Conservation (phyloP, 2,888 invertebrate species). For the Pollenia griseotomentosa region DNA sequence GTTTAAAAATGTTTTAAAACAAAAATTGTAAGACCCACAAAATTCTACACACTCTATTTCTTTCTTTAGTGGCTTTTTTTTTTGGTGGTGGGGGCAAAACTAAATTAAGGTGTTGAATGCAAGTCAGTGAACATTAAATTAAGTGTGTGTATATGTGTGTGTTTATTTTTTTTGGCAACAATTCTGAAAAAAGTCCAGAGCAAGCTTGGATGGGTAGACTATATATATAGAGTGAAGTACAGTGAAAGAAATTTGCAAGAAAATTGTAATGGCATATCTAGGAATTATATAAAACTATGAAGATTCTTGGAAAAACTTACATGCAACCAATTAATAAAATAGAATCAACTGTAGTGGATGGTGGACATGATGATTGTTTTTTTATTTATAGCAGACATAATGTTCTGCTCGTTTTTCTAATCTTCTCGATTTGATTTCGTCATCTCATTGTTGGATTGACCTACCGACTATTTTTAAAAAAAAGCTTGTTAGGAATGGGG, state of each 20-base stretch:
- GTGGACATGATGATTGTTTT: no score
- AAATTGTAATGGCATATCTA: no score
- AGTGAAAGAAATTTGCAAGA: constrained; percentile 11
- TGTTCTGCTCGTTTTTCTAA: no score
- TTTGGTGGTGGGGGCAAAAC: constrained; percentile 27
- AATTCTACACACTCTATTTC: constrained; percentile 7
- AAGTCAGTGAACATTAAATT: constrained; percentile 71
- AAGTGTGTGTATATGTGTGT: constrained; percentile 22
- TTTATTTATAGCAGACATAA: no score
- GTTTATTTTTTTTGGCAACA: constrained; percentile 21
- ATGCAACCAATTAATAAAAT: no score
- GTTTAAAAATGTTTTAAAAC: constrained; percentile 59
- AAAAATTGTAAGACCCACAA: constrained; percentile 26
- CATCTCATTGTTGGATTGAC: no score
- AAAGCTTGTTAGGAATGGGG: no score
- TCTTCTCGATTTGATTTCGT: no score
- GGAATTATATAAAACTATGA: neutral
- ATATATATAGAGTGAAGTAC: constrained; percentile 27
- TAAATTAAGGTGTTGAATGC: constrained; percentile 74
- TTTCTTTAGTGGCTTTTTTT: neutral
- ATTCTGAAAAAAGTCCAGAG: constrained; percentile 6
- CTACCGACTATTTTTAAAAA: no score
- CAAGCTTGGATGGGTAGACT: neutral
- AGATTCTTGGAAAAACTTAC: no score
- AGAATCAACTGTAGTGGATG: no score